Base-by-base conservation (phyloP, 2,888 invertebrate genomes). In the Drosophila anceps region DNA sequence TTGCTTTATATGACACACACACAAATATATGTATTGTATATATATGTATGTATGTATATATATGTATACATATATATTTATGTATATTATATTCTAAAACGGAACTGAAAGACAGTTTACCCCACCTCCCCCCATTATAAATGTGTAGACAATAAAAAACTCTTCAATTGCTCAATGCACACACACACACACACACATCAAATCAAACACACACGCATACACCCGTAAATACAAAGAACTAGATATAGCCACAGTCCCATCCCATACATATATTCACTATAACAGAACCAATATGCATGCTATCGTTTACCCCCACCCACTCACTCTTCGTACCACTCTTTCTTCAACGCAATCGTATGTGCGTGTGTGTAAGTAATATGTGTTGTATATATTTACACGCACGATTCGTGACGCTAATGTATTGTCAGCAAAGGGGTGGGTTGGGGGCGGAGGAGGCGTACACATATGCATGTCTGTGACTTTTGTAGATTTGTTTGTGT, bases 401-500 rank as follows among this genome's bases (percentile, higher is more conserved):
- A 82, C 61, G 65, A 76, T 63, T 75, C 71, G 76, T 65, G 44
- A 57, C 41, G 71, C 29, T 37, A 41, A 33, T 60, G 41, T 68
- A 54, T 59, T 53, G 41, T 8, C 10, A 41, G 6, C n/a, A n/a
- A n/a, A 54, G 50, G 37, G 15, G 31, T 4, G 1, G 10, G 27
- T 15, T 51, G 1, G 24, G 31, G 4, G 39, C 4, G n/a, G 69
- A 24, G n/a, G 31, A 62, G 18, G 53, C 7, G 33, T 67, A 70
- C 86, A 72, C 86, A 76, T 80, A 69, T 87, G 76, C 89, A 81
- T 84, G 84, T 87, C 84, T 84, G 84, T 74, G 88, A 74, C 88
- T 85, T 86, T 90, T 90, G 90, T 90, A 90, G 89, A 90, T 90
- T 88, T 88, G 87, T 90, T 88, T 88, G 87, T 86, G 88, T 88